These are phyloP conservation scores for Meloidogyne exigua DNA, from an alignment of 1,140 invertebrate genomes.

Conservation along the genomic window DNA sequence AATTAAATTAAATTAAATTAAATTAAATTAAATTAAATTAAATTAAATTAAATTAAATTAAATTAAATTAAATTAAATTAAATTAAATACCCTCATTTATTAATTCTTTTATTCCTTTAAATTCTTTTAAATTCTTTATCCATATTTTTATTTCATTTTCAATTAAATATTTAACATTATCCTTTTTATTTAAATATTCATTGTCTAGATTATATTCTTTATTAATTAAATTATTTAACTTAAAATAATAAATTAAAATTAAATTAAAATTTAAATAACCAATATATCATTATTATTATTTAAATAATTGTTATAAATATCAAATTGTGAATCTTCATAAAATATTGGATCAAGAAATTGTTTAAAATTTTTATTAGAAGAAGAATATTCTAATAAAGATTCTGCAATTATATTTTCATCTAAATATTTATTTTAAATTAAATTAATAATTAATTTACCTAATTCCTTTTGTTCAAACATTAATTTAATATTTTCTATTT, in stretches of 20 bases:
- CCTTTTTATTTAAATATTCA: background rate
- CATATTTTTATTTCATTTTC: background rate
- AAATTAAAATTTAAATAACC: background rate
- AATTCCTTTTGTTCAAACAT: background rate
- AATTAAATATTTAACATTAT: background rate
- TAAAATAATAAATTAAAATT: background rate
- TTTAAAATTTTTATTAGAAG: background rate
- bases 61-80: too few relatives aligned
- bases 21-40: too few relatives aligned
- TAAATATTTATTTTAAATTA: background rate
- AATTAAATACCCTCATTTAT: background rate
- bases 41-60: too few relatives aligned
- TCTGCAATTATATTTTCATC: background rate
- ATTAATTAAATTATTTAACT: background rate
- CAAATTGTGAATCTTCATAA: background rate
- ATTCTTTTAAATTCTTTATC: background rate
- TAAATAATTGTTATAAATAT: background rate
- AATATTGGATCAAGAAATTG: background rate
- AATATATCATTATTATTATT: background rate
- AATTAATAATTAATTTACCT: background rate
- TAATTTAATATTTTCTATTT: background rate
- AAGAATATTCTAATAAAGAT: background rate
- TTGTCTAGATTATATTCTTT: background rate
- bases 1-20: too few relatives aligned
- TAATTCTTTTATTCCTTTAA: background rate